phyloP scores from a whole-genome alignment of 2,888 invertebrate species.

The Chironomus riparius region DNA sequence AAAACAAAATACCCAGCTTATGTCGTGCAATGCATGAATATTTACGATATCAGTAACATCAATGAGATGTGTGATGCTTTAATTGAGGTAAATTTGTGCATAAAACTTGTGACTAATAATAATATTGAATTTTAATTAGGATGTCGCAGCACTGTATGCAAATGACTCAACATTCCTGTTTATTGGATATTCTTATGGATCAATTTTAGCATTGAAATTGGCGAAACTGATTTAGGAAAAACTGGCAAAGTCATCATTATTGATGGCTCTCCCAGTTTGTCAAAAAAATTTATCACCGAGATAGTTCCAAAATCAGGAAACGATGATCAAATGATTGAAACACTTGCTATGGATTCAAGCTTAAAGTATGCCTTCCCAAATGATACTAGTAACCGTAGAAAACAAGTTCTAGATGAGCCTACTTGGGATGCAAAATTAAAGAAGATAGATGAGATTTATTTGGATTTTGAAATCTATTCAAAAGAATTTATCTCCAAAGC shows the following conservation, averaged over 20 bases:
- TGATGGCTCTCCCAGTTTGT: constrained; percentile 70
- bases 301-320: no score
- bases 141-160: not conserved
- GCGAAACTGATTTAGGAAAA: constrained; percentile 53
- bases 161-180: constrained; percentile 39
- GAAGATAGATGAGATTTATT: not conserved
- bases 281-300: constrained; percentile 48
- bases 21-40: constrained; percentile 37
- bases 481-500: not conserved
- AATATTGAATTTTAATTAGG: not conserved
- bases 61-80: constrained; percentile 31
- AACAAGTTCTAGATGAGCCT: not conserved
- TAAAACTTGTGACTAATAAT: not conserved
- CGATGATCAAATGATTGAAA: constrained; percentile 36
- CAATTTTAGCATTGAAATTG: constrained; percentile 66
- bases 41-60: constrained; percentile 29
- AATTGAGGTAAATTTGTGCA: constrained; percentile 24
- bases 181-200: constrained; percentile 84
- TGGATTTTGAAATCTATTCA: no score
- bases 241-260: constrained; percentile 59
- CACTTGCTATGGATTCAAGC: not conserved
- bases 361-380: not conserved
- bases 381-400: not conserved
- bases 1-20: constrained; percentile 33
- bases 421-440: constrained; percentile 1